These are phyloP conservation scores for Bombycilla garrulus DNA, from an alignment of 2,113 vertebrate species.

Conservation along the genomic window DNA sequence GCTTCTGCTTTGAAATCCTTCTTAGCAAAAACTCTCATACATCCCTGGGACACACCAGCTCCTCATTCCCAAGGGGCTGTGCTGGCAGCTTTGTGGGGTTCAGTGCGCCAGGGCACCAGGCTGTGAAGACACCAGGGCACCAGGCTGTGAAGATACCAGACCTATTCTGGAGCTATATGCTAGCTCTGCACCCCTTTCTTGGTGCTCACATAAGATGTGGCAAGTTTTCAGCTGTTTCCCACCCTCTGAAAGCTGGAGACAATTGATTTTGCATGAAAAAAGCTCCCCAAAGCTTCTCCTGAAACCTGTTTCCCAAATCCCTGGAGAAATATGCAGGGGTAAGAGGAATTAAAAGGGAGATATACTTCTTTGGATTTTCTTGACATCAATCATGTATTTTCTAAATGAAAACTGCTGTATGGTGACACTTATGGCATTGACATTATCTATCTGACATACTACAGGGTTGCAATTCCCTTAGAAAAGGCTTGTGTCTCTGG, in stretches of 20 bases:
- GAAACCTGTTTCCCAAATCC: not conserved
- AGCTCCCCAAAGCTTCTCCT: not conserved
- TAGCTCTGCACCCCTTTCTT: not conserved
- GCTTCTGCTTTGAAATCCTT: not conserved
- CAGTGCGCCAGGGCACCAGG: not conserved
- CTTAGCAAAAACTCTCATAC: rapidly evolving
- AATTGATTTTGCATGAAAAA: not conserved
- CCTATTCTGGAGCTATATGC: not conserved
- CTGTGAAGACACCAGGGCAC: not conserved
- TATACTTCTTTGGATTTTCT: not conserved
- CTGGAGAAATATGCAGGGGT: not conserved
- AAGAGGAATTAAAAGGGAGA: not conserved
- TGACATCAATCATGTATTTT: not conserved
- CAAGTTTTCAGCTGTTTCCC: not conserved
- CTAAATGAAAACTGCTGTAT: conserved; percentile 40
- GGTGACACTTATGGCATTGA: not conserved
- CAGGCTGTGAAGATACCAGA: not conserved
- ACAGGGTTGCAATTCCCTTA: not conserved
- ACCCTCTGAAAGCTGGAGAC: not conserved
- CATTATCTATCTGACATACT: not conserved
- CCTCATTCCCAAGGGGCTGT: not conserved
- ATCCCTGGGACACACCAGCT: not conserved
- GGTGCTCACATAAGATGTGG: not conserved
- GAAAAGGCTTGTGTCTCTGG: conserved; percentile 8
- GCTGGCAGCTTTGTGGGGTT: not conserved